Evolutionary conservation across 2,888 invertebrate genomes (phyloP).

Genomic region (Ornithoptera alexandrae): DNA sequence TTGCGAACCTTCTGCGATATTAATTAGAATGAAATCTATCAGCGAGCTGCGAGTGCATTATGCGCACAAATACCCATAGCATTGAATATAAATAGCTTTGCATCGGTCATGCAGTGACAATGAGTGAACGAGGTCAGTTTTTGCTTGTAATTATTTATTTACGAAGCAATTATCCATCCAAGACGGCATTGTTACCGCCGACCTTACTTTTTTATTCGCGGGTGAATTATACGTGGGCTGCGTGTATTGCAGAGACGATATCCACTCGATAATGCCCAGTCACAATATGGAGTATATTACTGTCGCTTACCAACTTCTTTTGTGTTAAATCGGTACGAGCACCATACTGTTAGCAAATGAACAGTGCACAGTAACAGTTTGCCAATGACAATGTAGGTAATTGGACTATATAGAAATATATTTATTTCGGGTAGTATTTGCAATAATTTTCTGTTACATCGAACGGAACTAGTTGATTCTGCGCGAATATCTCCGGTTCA

Average conservation of each 20-base stretch:
- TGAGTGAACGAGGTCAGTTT: conserved; percentile 67
- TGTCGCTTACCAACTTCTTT: not conserved
- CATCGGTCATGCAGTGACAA: conserved; percentile 50
- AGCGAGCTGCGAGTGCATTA: conserved; percentile 18
- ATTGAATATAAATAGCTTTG: conserved; percentile 39
- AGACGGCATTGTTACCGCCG: conserved; percentile 65
- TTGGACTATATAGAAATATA: not conserved
- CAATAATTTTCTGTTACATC: not conserved
- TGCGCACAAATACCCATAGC: conserved; percentile 25
- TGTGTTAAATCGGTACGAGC: no score
- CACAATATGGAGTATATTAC: conserved; percentile 8
- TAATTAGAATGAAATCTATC: not conserved
- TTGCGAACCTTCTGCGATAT: not conserved
- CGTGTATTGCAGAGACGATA: conserved; percentile 23
- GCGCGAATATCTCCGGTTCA: not conserved
- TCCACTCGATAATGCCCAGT: conserved; percentile 16
- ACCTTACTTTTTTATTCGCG: conserved; percentile 54
- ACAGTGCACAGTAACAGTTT: not conserved
- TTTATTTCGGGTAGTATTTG: not conserved
- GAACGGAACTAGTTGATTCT: not conserved
- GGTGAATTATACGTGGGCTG: conserved; percentile 27
- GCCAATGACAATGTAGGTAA: not conserved
- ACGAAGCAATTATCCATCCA: conserved; percentile 62
- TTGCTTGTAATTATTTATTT: conserved; percentile 58
- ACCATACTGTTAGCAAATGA: no score